These are phyloP conservation scores for Babyrousa celebensis DNA, from an alignment of 2,797 vertebrate genomes.

Conservation along the genomic window DNA sequence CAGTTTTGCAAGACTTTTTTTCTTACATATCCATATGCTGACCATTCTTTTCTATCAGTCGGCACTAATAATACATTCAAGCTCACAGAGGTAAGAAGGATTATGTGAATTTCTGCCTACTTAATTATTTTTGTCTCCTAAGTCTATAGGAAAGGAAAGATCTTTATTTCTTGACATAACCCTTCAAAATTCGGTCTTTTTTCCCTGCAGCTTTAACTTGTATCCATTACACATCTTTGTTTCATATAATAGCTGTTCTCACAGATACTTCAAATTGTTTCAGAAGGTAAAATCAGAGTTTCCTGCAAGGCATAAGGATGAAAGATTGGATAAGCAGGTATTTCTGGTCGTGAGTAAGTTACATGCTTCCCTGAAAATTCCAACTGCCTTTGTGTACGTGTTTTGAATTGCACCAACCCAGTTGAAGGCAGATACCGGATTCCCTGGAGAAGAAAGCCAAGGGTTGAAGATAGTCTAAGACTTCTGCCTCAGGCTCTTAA, in stretches of 20 bases:
- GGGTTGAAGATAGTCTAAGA: neutral
- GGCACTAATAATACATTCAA: constrained; percentile 26
- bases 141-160: constrained; percentile 1
- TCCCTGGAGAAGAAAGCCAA: constrained; percentile 19
- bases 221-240: neutral
- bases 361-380: constrained; percentile 67
- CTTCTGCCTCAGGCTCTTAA: constrained; percentile 9
- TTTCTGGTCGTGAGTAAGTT: neutral
- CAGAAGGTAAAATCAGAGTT: constrained; percentile 53
- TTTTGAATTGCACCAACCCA: neutral
- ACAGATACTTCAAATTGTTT: neutral
- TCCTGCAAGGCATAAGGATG: neutral
- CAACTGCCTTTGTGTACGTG: neutral
- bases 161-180: constrained; percentile 33
- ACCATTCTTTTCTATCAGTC: neutral
- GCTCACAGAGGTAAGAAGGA: constrained; percentile 21
- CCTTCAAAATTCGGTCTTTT: constrained; percentile 42
- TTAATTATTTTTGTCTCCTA: neutral
- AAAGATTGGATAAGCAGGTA: constrained; percentile 6
- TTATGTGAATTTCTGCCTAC: neutral
- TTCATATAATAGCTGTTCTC: neutral
- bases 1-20: constrained; percentile 6
- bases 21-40: neutral
- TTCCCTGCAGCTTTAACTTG: constrained; percentile 8
- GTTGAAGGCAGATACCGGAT: neutral